Evolutionary conservation across 2,888 invertebrate genomes (phyloP).

Genomic region (Cataglyphis cursor): DNA sequence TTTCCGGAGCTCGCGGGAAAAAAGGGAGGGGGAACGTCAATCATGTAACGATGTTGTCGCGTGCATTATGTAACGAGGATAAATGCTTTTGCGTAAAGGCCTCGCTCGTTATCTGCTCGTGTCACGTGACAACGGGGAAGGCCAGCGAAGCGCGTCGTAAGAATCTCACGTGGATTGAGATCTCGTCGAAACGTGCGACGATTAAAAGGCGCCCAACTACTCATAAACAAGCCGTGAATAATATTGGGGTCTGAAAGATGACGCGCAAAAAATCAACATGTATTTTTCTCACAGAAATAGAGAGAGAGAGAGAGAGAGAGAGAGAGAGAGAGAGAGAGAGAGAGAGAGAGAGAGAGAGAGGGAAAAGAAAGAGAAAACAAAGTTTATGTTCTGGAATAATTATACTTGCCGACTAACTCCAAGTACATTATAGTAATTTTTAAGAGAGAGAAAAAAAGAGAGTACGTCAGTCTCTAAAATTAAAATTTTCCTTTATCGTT

Average conservation of each 20-base stretch:
- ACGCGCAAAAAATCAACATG: too few species aligned
- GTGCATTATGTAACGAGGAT: conserved; percentile 67
- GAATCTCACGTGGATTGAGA: conserved; percentile 53
- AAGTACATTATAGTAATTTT: neutral
- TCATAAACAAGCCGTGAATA: neutral
- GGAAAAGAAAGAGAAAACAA: neutral
- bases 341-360: neutral
- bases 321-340: neutral
- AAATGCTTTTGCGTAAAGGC: conserved; percentile 59
- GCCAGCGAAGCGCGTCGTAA: conserved; percentile 33
- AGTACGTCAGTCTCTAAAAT: neutral
- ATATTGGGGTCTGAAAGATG: neutral
- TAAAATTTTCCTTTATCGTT: neutral
- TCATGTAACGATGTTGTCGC: conserved; percentile 46
- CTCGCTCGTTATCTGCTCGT: conserved; percentile 68
- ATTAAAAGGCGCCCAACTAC: conserved; percentile 35
- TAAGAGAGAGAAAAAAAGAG: neutral
- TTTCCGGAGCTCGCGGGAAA: neutral
- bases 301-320: neutral
- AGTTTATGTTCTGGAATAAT: neutral
- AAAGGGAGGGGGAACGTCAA: neutral
- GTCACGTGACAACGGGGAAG: conserved; percentile 69
- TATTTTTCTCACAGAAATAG: neutral
- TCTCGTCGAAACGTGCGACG: conserved; percentile 11
- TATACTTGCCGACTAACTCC: neutral